These are phyloP conservation scores for Procambarus clarkii DNA, from an alignment of 1,140 invertebrate genomes.

Conservation along the genomic window DNA sequence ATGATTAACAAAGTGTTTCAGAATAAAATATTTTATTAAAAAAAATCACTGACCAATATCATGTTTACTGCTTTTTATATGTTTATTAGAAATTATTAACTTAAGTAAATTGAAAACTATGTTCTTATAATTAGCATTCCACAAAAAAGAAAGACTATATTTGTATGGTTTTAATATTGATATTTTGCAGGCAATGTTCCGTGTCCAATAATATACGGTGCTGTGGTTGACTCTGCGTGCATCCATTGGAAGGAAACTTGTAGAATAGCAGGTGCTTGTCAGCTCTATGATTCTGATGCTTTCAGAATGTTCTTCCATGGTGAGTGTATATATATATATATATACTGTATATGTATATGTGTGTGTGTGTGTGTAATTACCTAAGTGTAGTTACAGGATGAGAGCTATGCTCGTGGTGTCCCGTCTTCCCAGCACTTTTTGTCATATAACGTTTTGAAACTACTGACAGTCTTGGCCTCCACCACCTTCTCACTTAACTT, in stretches of 20 bases:
- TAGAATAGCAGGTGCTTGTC: conserved; percentile 87
- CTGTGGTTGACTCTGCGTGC: conserved; percentile 93
- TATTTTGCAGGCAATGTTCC: conserved; percentile 85
- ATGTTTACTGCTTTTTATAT: no score
- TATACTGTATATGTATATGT: no score
- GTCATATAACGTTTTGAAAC: no score
- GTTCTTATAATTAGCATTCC: background rate
- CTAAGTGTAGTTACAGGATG: no score
- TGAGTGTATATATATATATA: conserved; percentile 75
- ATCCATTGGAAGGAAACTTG: conserved; percentile 90
- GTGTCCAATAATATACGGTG: conserved; percentile 93
- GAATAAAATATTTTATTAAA: no score
- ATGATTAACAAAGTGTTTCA: no score
- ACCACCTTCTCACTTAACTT: no score
- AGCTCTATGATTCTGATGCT: conserved; percentile 88
- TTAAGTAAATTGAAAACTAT: background rate
- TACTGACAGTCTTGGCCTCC: no score
- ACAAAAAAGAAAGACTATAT: background rate
- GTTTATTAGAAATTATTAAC: background rate
- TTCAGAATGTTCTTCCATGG: conserved; percentile 92
- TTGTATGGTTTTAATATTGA: background rate
- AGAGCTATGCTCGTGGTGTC: no score
- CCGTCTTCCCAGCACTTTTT: no score
- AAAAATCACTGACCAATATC: no score
- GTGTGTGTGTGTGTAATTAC: no score